A percentile compares a stretch with the other conserved stretches of the same genome.
Conservation (phyloP, 2,797 vertebrate genomes). For the Lithobates sylvaticus region DNA sequence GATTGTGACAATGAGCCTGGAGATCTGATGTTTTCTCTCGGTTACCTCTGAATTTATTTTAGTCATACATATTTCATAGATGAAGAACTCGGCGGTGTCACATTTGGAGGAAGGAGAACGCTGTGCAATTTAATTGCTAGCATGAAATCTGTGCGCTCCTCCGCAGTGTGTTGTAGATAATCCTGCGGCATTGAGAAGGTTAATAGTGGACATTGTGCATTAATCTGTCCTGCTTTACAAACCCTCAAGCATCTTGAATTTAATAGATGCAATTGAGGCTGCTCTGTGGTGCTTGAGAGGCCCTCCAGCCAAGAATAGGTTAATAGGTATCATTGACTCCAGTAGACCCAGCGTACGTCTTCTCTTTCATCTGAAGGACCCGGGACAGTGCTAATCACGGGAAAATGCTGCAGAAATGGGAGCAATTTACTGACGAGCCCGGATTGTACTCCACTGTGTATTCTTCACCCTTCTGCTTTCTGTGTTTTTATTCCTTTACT, state of each 20-base stretch:
- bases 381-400: background rate
- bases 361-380: background rate
- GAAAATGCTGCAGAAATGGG: background rate
- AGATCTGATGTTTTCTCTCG: background rate
- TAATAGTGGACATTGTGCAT: conserved; percentile 20
- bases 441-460: no score
- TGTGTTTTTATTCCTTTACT: background rate
- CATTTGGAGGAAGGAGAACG: background rate
- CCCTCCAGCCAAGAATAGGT: conserved; percentile 53
- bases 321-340: conserved; percentile 49
- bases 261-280: conserved; percentile 37
- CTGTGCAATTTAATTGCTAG: conserved; percentile 29
- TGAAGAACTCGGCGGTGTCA: background rate
- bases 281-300: conserved; percentile 22
- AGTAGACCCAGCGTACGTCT: background rate
- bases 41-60: background rate
- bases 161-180: background rate
- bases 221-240: conserved; percentile 19
- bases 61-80: background rate
- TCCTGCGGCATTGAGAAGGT: conserved; percentile 19
- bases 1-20: background rate
- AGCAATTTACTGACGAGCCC: no score
- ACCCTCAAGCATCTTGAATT: conserved; percentile 7
- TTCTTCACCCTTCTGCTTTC: background rate
- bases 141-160: background rate